These are phyloP conservation scores for Tamandua tetradactyla DNA, from an alignment of 2,797 vertebrate genomes.

Conservation along the genomic window DNA sequence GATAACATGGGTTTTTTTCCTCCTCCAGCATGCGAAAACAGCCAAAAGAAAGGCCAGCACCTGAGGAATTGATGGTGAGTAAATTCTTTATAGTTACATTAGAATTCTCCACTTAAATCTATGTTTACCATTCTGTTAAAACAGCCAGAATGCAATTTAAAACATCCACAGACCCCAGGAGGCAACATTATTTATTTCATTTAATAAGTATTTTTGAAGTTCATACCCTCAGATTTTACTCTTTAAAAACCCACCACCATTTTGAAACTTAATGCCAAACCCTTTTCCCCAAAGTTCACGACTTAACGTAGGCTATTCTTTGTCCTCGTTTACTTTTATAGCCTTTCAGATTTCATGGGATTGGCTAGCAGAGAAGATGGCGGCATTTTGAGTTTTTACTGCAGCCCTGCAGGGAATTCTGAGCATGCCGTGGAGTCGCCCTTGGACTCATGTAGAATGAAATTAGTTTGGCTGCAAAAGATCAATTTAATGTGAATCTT, in stretches of 20 bases:
- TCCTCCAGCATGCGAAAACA: constrained; percentile 93
- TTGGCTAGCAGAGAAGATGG: neutral
- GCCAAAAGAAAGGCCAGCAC: constrained; percentile 96
- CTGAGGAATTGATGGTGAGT: constrained; percentile 98
- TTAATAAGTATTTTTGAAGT: neutral
- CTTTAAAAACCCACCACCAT: constrained; percentile 8
- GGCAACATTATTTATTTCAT: neutral
- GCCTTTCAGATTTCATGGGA: constrained; percentile 55
- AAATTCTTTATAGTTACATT: neutral
- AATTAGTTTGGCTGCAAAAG: constrained; percentile 66
- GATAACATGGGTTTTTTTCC: neutral
- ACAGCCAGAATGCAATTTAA: neutral
- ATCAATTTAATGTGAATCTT: constrained; percentile 39
- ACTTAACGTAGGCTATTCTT: constrained; percentile 46
- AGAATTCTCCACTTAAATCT: neutral
- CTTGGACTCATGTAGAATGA: neutral
- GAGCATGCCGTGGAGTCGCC: neutral
- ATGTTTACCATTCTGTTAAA: neutral
- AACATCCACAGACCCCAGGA: neutral
- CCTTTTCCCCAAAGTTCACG: constrained; percentile 58
- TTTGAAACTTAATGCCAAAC: constrained; percentile 29
- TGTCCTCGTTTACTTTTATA: constrained; percentile 1
- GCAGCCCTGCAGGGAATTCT: constrained; percentile 15
- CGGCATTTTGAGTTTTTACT: neutral
- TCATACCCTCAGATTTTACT: neutral